Evolutionary conservation across 2,113 vertebrate genomes (phyloP).

Genomic region (human): GRCh38 chr9:112577501-112578000

Average conservation of each 20-base stretch:
- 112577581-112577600: not conserved
- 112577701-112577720: not conserved
- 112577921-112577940: not conserved
- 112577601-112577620: not conserved
- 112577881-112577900: not conserved
- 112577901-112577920: not conserved
- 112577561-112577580: slow-evolving; percentile 39
- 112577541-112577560: not conserved
- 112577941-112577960: not conserved
- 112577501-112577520: not conserved
- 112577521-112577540: rapidly evolving
- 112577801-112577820: not conserved
- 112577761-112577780: slow-evolving; percentile 30
- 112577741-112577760: not conserved
- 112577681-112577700: not conserved
- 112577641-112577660: not conserved
- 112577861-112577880: not conserved
- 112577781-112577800: slow-evolving; percentile 14
- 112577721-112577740: not conserved
- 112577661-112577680: not conserved
- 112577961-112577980: slow-evolving; percentile 21
- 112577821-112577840: not conserved
- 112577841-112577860: not conserved
- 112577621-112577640: not conserved
- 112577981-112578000: not conserved